Base-by-base conservation (phyloP, 2,113 vertebrate genomes). In the Pelvicachromis taeniatus region DNA sequence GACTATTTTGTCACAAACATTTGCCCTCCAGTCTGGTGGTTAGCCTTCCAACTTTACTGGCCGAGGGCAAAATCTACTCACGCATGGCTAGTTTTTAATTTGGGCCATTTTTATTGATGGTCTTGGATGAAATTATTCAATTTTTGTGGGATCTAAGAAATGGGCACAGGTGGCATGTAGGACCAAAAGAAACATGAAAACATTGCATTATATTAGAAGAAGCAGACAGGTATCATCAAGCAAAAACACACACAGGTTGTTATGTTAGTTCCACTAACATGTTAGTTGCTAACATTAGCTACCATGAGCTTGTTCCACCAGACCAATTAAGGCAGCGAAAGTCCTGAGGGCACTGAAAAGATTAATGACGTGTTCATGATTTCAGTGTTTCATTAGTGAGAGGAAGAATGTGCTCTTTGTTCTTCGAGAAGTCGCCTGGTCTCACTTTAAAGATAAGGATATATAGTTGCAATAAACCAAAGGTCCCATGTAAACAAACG, bases 41-140 rank as follows among this genome's bases (percentile, higher is more conserved):
- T 45, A 45, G 3, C 38, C 38, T 9, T 70, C 7, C 13, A 45
- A 65, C 11, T 5, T 5, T 40, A 40, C 33, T 21, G 33, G 10
- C 19, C 0, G 8, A 26, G 21, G 13, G 21, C 63, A 42, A 68
- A 42, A 42, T 68, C 12, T 26, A 16, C 38, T 70, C 21, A 0
- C 3, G 7, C 12, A 9, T 45, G 63, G 13, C 38, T 70, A 4
- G 38, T 26, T 70, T 48, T 70, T 6, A 21, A 42, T 45, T 70
- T 13, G 17, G 65, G 23, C 23, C 9, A 0, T 40, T 59, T 0
- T 26, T 31, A 26, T 0, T 70, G 9, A 45, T 10, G 38, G 21
- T 70, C 38, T 50, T 50, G 23, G 68, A 75, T 50, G 31, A 0
- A 50, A 19, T 75, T 7, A 3, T 7, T 73, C 1, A 7, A 26